Evolutionary conservation across 1,140 invertebrate species (phyloP).

Genomic region (Saccostrea cuccullata): DNA sequence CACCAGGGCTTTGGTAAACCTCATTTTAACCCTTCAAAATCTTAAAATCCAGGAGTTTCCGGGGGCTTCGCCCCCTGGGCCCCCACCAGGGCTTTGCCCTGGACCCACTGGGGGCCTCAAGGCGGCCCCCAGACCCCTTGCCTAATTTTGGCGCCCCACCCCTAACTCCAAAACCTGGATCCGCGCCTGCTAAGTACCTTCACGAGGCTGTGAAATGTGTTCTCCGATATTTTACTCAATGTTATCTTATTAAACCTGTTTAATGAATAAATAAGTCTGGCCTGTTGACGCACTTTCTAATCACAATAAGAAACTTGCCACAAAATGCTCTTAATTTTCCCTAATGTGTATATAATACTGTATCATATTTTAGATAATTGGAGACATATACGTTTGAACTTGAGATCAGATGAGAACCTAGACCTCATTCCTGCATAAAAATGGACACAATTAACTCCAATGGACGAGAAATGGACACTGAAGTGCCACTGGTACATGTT

Average conservation of each 20-base stretch:
- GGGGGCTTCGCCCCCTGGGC: too few relatives aligned
- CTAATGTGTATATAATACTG: neutral
- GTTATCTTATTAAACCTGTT: constrained; percentile 13
- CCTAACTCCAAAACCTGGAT: too few relatives aligned
- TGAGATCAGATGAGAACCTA: neutral
- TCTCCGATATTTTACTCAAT: neutral
- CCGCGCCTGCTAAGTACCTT: too few relatives aligned
- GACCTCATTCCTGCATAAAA: neutral
- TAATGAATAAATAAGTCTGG: neutral
- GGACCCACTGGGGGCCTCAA: too few relatives aligned
- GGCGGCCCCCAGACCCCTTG: too few relatives aligned
- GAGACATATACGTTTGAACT: neutral
- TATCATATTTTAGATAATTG: neutral
- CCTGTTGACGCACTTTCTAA: constrained; percentile 19
- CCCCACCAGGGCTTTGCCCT: too few relatives aligned
- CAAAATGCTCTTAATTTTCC: neutral
- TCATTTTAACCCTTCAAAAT: too few relatives aligned
- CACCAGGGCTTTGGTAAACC: too few relatives aligned
- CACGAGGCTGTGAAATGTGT: neutral
- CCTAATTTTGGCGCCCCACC: too few relatives aligned
- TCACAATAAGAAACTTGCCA: neutral
- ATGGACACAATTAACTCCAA: neutral
- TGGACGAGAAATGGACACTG: neutral
- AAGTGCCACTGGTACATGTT: neutral
- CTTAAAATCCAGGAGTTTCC: too few relatives aligned